Base-by-base conservation (phyloP, 1,140 invertebrate genomes). In the Bursaphelenchus mucronatus region DNA sequence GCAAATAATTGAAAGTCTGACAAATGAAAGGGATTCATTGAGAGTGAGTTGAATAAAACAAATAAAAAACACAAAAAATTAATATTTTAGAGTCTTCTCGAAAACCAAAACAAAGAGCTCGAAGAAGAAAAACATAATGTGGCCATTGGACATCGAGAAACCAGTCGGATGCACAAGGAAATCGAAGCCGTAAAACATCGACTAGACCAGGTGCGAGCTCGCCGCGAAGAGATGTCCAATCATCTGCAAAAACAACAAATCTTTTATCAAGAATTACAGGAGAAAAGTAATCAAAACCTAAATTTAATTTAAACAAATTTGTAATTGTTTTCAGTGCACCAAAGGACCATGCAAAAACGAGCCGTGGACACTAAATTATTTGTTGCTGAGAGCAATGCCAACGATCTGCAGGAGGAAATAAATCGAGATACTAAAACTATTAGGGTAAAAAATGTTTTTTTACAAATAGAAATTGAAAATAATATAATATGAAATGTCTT, bases 391-490 rank as follows among this genome's bases (percentile, higher is more conserved):
- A n/a, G 47, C 19, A 19, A n/a, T 49, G 19, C 13, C 13, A 49
- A 59, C 13, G 15, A 30, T 17, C 19, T 59, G 1, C 40, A 59
- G 13, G 57, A 59, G 13, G 11, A 39, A 39, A 11, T 59, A 39
- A 59, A 59, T 39, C 19, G 57, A 2, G 57, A 59, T 39, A 44
- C 57, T 3, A 59, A 59, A 59, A 59, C 57, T 13, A 59, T 59
- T 41, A 13, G 57, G 45, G 57, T 59, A 46, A 45, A 44, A 30
- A 30, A 30, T 30, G 5, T 5, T 30, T n/a, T n/a, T 1, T 30
- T 59, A 17, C 40, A n/a, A 49, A 8, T 44, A 59, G 11, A 11
- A 59, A 50, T 11, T 5, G 30, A 30, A 5, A n/a, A n/a, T n/a
- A n/a, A n/a, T n/a, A n/a, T n/a, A n/a, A 1, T 39, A 59, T n/a